Evolutionary conservation across 2,113 vertebrate species (phyloP), one percentile per base, ranked within the genome.

Genomic region (Indri indri): DNA sequence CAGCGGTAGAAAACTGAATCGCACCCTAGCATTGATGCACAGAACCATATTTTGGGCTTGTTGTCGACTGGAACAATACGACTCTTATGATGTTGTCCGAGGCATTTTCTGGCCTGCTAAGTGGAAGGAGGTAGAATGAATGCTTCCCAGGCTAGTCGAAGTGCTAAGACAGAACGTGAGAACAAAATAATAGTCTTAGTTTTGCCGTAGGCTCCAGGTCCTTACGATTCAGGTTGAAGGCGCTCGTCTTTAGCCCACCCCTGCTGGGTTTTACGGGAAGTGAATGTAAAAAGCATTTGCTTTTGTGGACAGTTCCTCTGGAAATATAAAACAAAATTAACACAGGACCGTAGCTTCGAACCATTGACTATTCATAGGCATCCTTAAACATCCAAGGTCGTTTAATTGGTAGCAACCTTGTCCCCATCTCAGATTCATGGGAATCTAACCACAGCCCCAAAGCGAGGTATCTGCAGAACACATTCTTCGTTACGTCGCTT

Each of bases 1-100:
- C 86, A 80, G 86, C 52, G 92, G 76, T 91, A 52, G 92, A 47
- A 84, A 98, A 98, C 91, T 45, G 88, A 98, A 88, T 95, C 92
- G 57, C 57, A 6, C 40, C 71, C 2, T 65, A 66, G 82, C 40
- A 18, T 1, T 13, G 52, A 32, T 77, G 8, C 59, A 45, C 40
- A 61, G 59, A 42, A 42, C 77, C 89, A 8, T 66, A 92, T 91
- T 81, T 92, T 97, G 6, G 4, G 85, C 95, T 82, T 37, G 12
- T 91, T 96, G 91, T 91, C 94, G 88, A 63, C 66, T 0, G 0
- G 59, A 97, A 95, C 93, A n/a, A 42, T 42, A 42, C 59, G 68
- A 68, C 95, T 96, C 88, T 87, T 87, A 81, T 83, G 71, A 70
- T n/a, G 18, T 93, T 83, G 77, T 95, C 87, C 50, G 30, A 47